Evolutionary conservation across 2,113 vertebrate species (phyloP).

Genomic region (Amblyornis subalaris): DNA sequence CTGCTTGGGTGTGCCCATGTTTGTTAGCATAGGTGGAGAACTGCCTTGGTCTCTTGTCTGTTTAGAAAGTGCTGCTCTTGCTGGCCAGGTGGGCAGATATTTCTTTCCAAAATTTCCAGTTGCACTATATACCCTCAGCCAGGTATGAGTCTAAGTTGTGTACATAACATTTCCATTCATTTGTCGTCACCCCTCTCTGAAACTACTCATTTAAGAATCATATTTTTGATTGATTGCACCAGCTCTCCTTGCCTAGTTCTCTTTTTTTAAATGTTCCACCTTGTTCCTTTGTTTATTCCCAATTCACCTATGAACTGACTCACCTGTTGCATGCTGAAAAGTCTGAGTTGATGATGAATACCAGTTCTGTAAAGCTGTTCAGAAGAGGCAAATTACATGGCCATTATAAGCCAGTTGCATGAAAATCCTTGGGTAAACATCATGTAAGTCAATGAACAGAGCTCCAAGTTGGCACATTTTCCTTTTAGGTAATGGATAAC

Average conservation of each 20-base stretch:
- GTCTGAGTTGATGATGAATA: conserved; percentile 41
- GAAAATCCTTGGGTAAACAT: conserved; percentile 68
- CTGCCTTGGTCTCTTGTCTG: not conserved
- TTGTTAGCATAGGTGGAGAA: not conserved
- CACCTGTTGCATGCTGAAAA: conserved; percentile 59
- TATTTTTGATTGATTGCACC: conserved; percentile 52
- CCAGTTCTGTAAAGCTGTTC: conserved; percentile 38
- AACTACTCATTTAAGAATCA: conserved; percentile 26
- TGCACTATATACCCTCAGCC: not conserved
- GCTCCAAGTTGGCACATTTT: conserved; percentile 57
- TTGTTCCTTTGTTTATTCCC: conserved; percentile 52
- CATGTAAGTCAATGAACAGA: conserved; percentile 60
- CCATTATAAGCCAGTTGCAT: conserved; percentile 59
- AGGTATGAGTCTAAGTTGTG: conserved; percentile 13
- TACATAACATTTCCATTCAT: conserved; percentile 42
- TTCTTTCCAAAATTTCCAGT: conserved; percentile 36
- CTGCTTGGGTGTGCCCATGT: not conserved
- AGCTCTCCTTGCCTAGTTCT: not conserved
- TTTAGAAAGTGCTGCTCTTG: not conserved
- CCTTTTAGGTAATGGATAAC: conserved; percentile 68
- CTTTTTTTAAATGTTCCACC: conserved; percentile 4
- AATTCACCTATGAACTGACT: conserved; percentile 38
- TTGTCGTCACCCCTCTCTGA: not conserved
- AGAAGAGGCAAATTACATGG: conserved; percentile 62
- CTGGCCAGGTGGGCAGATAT: not conserved